These are phyloP conservation scores for Channallabes apus DNA, from an alignment of 2,797 vertebrate genomes.

Conservation along the genomic window DNA sequence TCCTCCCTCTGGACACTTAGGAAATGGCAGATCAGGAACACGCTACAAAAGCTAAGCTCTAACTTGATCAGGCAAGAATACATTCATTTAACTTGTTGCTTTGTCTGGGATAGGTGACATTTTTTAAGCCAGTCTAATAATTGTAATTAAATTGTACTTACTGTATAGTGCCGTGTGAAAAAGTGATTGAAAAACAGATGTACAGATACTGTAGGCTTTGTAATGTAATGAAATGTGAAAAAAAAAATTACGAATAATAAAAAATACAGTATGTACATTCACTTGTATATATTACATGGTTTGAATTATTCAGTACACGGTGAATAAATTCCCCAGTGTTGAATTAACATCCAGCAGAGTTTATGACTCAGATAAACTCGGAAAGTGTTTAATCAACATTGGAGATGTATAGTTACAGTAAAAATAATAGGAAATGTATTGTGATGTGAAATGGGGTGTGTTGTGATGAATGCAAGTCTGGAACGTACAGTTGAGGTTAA, in stretches of 20 bases:
- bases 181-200: not conserved
- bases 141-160: not conserved
- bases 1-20: slow-evolving; percentile 30
- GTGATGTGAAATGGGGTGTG: not conserved
- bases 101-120: not conserved
- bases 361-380: no score
- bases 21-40: slow-evolving; percentile 9
- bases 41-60: not conserved
- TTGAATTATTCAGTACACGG: not conserved
- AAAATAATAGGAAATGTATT: not conserved
- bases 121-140: not conserved
- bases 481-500: not conserved
- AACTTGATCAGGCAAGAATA: not conserved
- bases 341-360: no score
- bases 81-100: not conserved
- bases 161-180: not conserved
- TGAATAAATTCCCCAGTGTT: not conserved
- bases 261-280: no score
- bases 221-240: not conserved
- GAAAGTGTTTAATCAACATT: no score
- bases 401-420: not conserved
- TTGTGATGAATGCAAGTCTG: not conserved
- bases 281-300: not conserved
- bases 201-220: not conserved
- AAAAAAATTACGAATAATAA: no score